A percentile compares a stretch with the other conserved stretches of the same genome.
Evolutionary conservation across 2,888 invertebrate genomes (phyloP).

Genomic region (Cheilosia urbana): DNA sequence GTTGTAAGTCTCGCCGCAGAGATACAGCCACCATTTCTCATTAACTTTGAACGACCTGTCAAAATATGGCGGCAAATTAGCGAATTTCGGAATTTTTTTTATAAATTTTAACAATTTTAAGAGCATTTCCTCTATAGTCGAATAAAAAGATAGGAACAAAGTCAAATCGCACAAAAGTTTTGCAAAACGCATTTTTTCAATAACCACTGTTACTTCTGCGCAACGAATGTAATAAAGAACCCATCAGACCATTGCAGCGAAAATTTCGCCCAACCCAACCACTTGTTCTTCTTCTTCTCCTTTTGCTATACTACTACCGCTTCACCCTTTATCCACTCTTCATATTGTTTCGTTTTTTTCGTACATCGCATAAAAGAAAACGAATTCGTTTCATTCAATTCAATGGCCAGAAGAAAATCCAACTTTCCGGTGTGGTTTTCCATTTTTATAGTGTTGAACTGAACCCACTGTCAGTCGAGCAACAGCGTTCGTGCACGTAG

Average conservation of each 20-base stretch:
- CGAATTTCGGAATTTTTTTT: too few species aligned
- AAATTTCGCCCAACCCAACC: slow-evolving; percentile 17
- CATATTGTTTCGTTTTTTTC: neutral
- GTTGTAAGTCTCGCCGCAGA: too few species aligned
- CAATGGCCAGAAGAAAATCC: slow-evolving; percentile 43
- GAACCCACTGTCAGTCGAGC: slow-evolving; percentile 63
- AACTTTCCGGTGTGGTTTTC: slow-evolving; percentile 70
- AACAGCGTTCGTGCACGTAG: slow-evolving; percentile 58
- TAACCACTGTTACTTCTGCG: slow-evolving; percentile 33
- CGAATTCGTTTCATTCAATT: slow-evolving; percentile 56
- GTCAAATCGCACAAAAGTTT: neutral
- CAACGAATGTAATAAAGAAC: slow-evolving; percentile 27
- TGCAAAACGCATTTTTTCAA: neutral
- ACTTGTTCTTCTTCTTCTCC: slow-evolving; percentile 47
- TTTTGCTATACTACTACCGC: neutral
- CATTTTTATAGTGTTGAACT: slow-evolving; percentile 55
- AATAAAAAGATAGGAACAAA: too few species aligned
- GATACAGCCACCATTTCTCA: too few species aligned
- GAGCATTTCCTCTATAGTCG: too few species aligned
- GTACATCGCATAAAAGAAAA: slow-evolving; percentile 40
- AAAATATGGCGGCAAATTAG: too few species aligned
- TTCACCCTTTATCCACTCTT: slow-evolving; percentile 6
- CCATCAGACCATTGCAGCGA: slow-evolving; percentile 38
- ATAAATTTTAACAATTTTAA: too few species aligned
- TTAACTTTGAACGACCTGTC: too few species aligned